These are phyloP conservation scores for Rhopalosiphum nymphaeae DNA, from an alignment of 2,888 invertebrate species.

Conservation along the genomic window DNA sequence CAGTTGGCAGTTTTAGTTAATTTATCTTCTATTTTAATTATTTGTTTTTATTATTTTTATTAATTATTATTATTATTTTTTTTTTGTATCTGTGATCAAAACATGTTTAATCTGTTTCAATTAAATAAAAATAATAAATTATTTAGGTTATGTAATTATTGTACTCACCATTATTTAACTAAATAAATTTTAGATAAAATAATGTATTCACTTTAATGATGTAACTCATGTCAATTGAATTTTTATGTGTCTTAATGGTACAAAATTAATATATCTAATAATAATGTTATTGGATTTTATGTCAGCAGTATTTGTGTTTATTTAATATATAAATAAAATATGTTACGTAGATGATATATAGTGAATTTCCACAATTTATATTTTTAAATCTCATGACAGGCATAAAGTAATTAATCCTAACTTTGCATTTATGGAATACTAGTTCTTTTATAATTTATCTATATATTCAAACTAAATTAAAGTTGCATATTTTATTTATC, in stretches of 20 bases:
- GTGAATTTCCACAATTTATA: background rate
- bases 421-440: background rate
- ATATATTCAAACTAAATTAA: background rate
- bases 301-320: background rate
- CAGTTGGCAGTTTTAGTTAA: constrained; percentile 21
- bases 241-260: constrained; percentile 38
- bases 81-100: constrained; percentile 61
- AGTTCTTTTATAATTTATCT: background rate
- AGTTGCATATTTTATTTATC: background rate
- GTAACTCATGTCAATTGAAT: constrained; percentile 63
- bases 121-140: constrained; percentile 14
- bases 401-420: background rate
- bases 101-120: constrained; percentile 37
- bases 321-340: background rate
- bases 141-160: constrained; percentile 34
- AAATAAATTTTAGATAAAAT: constrained; percentile 41
- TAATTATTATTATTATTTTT: background rate
- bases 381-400: background rate
- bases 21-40: constrained; percentile 46
- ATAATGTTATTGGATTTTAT: constrained; percentile 24
- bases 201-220: constrained; percentile 29
- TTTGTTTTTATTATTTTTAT: background rate
- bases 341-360: background rate
- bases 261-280: constrained; percentile 32
- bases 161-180: constrained; percentile 27